phyloP scores from a whole-genome alignment of 2,113 vertebrate species.

The Leucopternis melanops region DNA sequence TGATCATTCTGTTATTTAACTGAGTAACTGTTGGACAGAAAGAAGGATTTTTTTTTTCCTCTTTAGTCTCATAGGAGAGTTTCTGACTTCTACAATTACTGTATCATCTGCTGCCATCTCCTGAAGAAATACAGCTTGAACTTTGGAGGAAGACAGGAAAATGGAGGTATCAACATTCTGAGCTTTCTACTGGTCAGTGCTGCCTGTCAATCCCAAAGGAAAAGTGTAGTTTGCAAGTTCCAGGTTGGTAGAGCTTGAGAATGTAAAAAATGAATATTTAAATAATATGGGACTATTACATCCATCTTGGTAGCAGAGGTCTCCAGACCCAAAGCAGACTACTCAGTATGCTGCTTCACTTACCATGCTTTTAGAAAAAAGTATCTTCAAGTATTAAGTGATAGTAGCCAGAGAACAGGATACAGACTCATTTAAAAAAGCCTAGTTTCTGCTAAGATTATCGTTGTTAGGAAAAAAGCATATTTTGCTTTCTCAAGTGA shows the following conservation, averaged over 20 bases:
- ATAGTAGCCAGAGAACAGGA: neutral
- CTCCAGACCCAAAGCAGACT: neutral
- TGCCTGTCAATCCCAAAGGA: neutral
- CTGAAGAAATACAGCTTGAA: conserved; percentile 24
- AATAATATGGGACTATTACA: neutral
- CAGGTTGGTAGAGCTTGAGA: neutral
- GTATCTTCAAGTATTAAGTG: neutral
- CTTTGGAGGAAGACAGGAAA: neutral
- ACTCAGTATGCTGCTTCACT: neutral
- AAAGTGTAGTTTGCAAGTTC: fast-evolving
- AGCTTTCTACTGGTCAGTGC: neutral
- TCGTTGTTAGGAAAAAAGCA: neutral
- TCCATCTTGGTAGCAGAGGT: neutral
- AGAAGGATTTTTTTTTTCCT: neutral
- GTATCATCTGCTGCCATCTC: conserved; percentile 28
- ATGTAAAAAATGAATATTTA: neutral
- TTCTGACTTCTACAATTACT: neutral
- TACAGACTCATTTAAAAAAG: neutral
- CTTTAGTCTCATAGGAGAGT: neutral
- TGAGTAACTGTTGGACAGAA: neutral
- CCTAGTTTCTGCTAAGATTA: neutral
- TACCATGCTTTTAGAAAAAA: neutral
- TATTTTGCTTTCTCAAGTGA: neutral
- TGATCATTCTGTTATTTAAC: neutral
- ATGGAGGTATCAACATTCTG: neutral